Base-by-base conservation (phyloP, 2,888 invertebrate genomes). In the Agrotis segetum region DNA sequence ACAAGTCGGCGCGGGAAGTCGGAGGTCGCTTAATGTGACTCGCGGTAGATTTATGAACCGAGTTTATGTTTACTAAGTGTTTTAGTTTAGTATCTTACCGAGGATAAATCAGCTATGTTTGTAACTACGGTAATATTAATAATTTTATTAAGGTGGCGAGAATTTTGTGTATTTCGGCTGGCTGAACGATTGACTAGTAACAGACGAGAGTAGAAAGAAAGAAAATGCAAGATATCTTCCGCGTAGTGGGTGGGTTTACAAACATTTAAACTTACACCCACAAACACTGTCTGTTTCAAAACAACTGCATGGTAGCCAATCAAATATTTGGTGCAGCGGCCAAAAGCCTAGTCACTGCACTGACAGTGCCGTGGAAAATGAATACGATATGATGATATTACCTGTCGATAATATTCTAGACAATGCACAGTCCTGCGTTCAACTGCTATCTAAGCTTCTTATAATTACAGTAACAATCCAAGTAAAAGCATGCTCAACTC, bases 11-110 rank as follows among this genome's bases (percentile, higher is more conserved):
- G 71, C 16, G 52, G 47, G 34, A 34, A 40, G 56, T 56, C 56
- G n/a, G 77, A 56, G 66, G 67, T 64, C 77, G 56, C 72, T 61
- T 77, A 80, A 77, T 74, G 64, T 80, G 77, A 85, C 75, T 64
- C 50, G 65, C 66, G 58, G 59, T 55, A 71, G 79, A 82, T 85
- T 79, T 82, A 74, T 74, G 74, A 62, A 72, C 72, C 7, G 58
- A 78, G 67, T 74, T 72, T 71, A 52, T 71, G 68, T 81, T 71
- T 71, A 65, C 60, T 71, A 72, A 62, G 55, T 66, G 59, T 72
- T 77, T 65, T 46, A 69, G 52, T 74, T 74, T 24, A 56, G 47
- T 16, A 64, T 67, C 63, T 62, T 80, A 53, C 47, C 29, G 50
- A 1, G 17, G 44, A 70, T 76, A 75, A 75, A 76, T 77, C 49